Conservation (phyloP, 2,113 vertebrate genomes). For the Phasianus colchicus region DNA sequence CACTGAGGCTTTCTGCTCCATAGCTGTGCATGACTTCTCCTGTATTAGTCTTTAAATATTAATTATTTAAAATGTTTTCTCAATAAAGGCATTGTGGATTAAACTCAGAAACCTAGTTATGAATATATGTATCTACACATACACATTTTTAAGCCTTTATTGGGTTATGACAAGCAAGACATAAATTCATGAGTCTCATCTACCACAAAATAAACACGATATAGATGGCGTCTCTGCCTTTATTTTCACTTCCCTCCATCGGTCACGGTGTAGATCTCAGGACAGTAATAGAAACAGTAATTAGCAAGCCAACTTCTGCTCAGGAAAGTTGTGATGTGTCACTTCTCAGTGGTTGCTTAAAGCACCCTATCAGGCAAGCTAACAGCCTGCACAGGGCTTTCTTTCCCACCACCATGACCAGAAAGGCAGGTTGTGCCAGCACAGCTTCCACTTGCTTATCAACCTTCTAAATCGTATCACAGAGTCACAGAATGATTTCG, state of each 20-base stretch:
- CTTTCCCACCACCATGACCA: neutral
- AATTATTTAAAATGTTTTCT: constrained; percentile 56
- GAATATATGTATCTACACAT: neutral
- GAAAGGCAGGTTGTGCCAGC: neutral
- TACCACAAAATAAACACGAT: neutral
- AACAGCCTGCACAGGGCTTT: neutral
- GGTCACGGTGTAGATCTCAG: neutral
- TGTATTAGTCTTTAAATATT: constrained; percentile 22
- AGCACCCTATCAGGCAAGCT: neutral
- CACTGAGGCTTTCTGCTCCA: constrained; percentile 70
- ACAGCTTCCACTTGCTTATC: neutral
- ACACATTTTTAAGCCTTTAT: neutral
- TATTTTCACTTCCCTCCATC: constrained; percentile 5
- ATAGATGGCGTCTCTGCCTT: neutral
- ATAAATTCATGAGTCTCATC: neutral
- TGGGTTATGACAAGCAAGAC: neutral
- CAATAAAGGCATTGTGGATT: constrained; percentile 4
- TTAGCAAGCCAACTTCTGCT: neutral
- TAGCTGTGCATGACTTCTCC: constrained; percentile 53
- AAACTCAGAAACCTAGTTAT: neutral
- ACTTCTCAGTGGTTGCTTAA: neutral
- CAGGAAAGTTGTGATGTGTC: neutral
- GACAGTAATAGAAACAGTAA: neutral
- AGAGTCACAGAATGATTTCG: no score
- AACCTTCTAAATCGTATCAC: neutral